These are phyloP conservation scores for Microplitis deprimator DNA, from an alignment of 2,888 invertebrate genomes.

Conservation along the genomic window DNA sequence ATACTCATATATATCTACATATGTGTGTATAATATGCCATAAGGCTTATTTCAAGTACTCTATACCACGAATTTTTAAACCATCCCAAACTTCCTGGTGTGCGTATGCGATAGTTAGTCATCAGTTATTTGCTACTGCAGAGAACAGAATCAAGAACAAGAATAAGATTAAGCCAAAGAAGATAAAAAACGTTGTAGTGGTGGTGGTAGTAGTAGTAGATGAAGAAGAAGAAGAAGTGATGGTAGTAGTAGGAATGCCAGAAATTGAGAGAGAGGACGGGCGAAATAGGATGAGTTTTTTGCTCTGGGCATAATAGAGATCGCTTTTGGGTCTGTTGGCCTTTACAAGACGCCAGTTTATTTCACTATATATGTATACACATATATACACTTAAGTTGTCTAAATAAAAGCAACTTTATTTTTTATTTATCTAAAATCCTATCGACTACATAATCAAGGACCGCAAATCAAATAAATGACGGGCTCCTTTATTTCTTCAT, in stretches of 20 bases:
- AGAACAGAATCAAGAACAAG: constrained; percentile 1
- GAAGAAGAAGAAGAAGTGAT: background rate
- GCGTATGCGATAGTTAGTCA: background rate
- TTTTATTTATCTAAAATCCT: background rate
- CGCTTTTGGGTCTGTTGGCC: constrained; percentile 45
- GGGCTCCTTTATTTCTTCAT: constrained; percentile 25
- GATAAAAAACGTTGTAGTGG: background rate
- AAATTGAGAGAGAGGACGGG: constrained; percentile 23
- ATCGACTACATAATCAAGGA: constrained; percentile 19
- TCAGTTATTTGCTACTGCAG: constrained; percentile 18
- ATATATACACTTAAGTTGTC: background rate
- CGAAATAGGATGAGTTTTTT: constrained; percentile 49
- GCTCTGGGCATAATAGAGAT: constrained; percentile 51
- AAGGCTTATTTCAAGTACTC: constrained; percentile 15
- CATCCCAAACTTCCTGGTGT: constrained; percentile 19
- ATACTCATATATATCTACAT: background rate
- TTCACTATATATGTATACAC: background rate
- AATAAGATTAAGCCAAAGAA: no score
- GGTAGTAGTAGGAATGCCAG: constrained; percentile 22
- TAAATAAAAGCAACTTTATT: constrained; percentile 1
- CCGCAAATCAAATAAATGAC: background rate
- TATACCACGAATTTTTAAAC: constrained; percentile 31
- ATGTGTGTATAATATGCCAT: background rate
- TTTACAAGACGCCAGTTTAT: constrained; percentile 19
- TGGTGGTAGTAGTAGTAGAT: background rate